Percentiles rank a stretch among this genome's conserved stretches.
Conservation (phyloP, 1,140 invertebrate genomes). For the Atta texana region DNA sequence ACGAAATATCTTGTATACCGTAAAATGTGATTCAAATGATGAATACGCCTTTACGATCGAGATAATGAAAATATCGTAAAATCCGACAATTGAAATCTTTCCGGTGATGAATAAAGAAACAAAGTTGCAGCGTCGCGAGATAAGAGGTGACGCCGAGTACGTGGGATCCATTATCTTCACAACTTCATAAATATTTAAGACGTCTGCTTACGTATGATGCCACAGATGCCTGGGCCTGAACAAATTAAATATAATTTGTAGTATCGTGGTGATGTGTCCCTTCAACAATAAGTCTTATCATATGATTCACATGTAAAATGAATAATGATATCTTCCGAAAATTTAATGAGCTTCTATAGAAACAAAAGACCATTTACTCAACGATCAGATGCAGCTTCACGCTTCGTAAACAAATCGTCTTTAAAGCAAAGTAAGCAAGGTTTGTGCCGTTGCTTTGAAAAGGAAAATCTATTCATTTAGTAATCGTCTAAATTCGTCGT, state of each 20-base stretch:
- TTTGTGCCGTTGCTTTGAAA: not conserved
- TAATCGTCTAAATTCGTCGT: not conserved
- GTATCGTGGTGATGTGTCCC: slow-evolving; percentile 72
- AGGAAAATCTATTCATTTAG: not conserved
- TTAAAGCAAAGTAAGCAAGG: not conserved
- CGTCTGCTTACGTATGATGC: slow-evolving; percentile 67
- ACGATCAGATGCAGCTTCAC: not conserved
- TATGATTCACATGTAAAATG: slow-evolving; percentile 80
- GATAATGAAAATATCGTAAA: slow-evolving; percentile 52
- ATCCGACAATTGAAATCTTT: slow-evolving; percentile 52
- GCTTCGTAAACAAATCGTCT: not conserved
- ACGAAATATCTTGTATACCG: not conserved
- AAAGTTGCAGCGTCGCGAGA: slow-evolving; percentile 61
- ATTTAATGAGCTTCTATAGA: slow-evolving; percentile 23
- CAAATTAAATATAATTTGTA: slow-evolving; percentile 79
- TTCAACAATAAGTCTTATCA: slow-evolving; percentile 73
- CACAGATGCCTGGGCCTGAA: slow-evolving; percentile 53
- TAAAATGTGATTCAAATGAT: slow-evolving; percentile 3
- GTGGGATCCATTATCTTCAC: slow-evolving; percentile 66
- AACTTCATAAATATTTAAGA: slow-evolving; percentile 80
- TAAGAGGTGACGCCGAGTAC: slow-evolving; percentile 62
- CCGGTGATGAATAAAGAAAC: slow-evolving; percentile 23
- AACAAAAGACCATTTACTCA: not conserved
- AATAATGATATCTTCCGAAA: slow-evolving; percentile 74
- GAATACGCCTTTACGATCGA: slow-evolving; percentile 24